Evolutionary conservation across 2,113 vertebrate species (phyloP), one percentile per base, ranked within the genome.

Genomic region (Gobiocypris rarus): DNA sequence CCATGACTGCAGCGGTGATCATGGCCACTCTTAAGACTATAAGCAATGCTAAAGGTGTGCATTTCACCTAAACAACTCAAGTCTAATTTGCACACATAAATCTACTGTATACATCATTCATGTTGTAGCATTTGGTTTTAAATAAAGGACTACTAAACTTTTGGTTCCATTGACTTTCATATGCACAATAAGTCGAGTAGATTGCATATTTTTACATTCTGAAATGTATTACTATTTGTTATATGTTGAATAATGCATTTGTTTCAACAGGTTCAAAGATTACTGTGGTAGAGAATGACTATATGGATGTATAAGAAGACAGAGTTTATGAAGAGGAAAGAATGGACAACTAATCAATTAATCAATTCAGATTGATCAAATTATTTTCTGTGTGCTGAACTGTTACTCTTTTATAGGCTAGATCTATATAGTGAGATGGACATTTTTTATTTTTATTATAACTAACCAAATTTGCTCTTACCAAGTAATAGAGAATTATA

Each of bases 1-100:
- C 75, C 45, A 75, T 84, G 70, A 63, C 63, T 38, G n/a, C 26
- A 17, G n/a, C 28, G 13, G 69, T 86, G 31, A 31, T 75, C 17
- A 3, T 69, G 9, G 9, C 19, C 65, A 41, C 19, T 34, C 2
- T 75, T 19, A 65, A 13, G 45, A 38, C 38, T 38, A 38, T 38
- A 6, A 75, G 41, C 7, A 84, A 48, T 15, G 45, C 31, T 17
- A 73, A 74, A 69, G 82, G 85, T 83, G 31, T 43, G 48, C 14
- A 26, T 38, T 69, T 69, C 34, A 41, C 34, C 9, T 9, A 38
- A 69, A 69, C 31, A 69, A 38, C 9, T 38, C 1, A 2, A 22
- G 22, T 67, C 63, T 65, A 31, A 34, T 28, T 14, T 19, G 31
- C 17, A 22, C 63, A 65, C 6, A 17, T 65, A 65, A 24, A 50